A percentile compares a stretch with the other conserved stretches of the same genome.
phyloP scores from a whole-genome alignment of 1,140 invertebrate species.

The Microplitis demolitor region DNA sequence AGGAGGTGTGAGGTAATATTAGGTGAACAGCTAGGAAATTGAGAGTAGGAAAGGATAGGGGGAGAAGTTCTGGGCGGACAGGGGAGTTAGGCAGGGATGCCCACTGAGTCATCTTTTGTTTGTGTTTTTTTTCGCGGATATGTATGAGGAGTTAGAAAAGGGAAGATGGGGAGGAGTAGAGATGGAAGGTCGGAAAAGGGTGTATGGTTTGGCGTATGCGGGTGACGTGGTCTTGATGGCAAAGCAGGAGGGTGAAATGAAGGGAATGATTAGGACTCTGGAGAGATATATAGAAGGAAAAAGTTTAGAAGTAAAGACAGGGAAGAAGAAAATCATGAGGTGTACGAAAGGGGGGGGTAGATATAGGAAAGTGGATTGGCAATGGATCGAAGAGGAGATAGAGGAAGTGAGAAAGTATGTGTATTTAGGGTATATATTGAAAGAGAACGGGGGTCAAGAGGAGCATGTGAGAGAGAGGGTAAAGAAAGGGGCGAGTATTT shows the following conservation, averaged over 20 bases:
- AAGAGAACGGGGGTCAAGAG: not conserved
- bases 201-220: constrained; percentile 7
- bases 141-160: constrained; percentile 18
- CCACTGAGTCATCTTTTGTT: not conserved
- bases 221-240: constrained; percentile 6
- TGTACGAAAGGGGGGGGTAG: not conserved
- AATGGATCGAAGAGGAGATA: not conserved
- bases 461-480: not conserved
- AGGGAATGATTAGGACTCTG: not conserved
- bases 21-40: not conserved
- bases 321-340: not conserved
- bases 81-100: constrained; percentile 1
- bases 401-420: not conserved
- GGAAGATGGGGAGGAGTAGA: not conserved
- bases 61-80: not conserved
- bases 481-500: not conserved
- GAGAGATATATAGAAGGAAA: not conserved
- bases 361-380: not conserved
- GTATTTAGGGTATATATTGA: constrained; percentile 8
- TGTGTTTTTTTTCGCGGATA: not conserved
- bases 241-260: not conserved
- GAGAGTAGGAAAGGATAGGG: not conserved
- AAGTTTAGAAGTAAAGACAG: too few species aligned
- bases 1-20: not conserved
- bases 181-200: not conserved